phyloP scores from a whole-genome alignment of 2,888 invertebrate species.

The Meloe dianella region DNA sequence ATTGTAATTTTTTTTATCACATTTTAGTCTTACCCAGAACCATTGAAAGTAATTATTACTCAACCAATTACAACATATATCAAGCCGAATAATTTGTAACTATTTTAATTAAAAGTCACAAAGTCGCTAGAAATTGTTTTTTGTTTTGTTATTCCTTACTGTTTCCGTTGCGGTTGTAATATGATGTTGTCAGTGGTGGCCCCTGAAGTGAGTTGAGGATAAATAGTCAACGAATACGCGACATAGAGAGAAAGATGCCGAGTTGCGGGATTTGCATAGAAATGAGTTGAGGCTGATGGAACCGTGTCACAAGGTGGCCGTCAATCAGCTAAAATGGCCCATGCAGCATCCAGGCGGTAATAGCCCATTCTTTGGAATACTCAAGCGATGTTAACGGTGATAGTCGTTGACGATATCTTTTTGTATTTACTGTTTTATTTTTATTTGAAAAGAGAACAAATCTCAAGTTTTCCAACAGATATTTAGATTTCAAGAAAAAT shows the following conservation, averaged over 20 bases:
- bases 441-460: background rate
- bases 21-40: conserved; percentile 38
- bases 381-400: conserved; percentile 26
- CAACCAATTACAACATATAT: conserved; percentile 52
- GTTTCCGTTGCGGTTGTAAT: conserved; percentile 12
- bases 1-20: background rate
- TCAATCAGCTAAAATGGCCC: conserved; percentile 55
- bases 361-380: conserved; percentile 31
- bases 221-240: conserved; percentile 20
- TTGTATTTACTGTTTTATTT: background rate
- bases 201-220: conserved; percentile 17
- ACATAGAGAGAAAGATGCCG: conserved; percentile 17
- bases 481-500: background rate
- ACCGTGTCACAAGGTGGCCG: conserved; percentile 59
- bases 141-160: conserved; percentile 12
- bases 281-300: conserved; percentile 58
- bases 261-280: conserved; percentile 56
- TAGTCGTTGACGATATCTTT: conserved; percentile 26
- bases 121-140: background rate
- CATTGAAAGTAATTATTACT: conserved; percentile 56
- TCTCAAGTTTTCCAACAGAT: background rate
- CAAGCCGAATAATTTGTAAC: too few species aligned
- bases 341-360: conserved; percentile 37
- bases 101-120: too few species aligned
- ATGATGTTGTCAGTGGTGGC: conserved; percentile 10